Base-by-base conservation (phyloP, 1,140 invertebrate species). In the Agrilus planipennis region DNA sequence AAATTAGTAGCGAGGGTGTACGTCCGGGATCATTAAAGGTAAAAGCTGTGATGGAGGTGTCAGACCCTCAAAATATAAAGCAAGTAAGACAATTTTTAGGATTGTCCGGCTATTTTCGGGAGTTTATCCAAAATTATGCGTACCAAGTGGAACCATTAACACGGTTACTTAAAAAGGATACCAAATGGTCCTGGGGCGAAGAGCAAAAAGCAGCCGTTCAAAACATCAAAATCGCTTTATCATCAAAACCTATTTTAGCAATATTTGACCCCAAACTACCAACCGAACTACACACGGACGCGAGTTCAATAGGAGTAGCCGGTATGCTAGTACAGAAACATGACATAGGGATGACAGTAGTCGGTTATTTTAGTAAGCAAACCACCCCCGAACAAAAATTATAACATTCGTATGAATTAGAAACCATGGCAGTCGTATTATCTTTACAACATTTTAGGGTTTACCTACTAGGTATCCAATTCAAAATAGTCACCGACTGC, bases 341-440 rank as follows among this genome's bases (percentile, higher is more conserved):
- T 4, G 18, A 41, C 11, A 44, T 55, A 34, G 40, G 21, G 5
- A 32, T 25, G 17, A 49, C 57, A 41, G 64, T 53, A 17, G 47
- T 68, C 2, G 58, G 53, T 21, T 69, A 68, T 51, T n/a, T n/a
- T n/a, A n/a, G n/a, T n/a, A n/a, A n/a, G n/a, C n/a, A n/a, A n/a
- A n/a, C n/a, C n/a, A n/a, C n/a, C n/a, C 2, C n/a, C n/a, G n/a
- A n/a, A n/a, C n/a, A n/a, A n/a, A n/a, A n/a, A n/a, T n/a, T n/a
- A n/a, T n/a, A n/a, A n/a, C n/a, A n/a, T n/a, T n/a, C n/a, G n/a
- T n/a, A n/a, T n/a, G n/a, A n/a, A n/a, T n/a, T 65, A 28, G 66
- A 73, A 53, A 58, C 57, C n/a, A 42, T 74, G 16, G 64, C 68
- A 2, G 60, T 72, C 10, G 51, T 70, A 4, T 58, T 56, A 47